Conservation (phyloP, 2,113 vertebrate species). For the Microcebus lehilahytsara region DNA sequence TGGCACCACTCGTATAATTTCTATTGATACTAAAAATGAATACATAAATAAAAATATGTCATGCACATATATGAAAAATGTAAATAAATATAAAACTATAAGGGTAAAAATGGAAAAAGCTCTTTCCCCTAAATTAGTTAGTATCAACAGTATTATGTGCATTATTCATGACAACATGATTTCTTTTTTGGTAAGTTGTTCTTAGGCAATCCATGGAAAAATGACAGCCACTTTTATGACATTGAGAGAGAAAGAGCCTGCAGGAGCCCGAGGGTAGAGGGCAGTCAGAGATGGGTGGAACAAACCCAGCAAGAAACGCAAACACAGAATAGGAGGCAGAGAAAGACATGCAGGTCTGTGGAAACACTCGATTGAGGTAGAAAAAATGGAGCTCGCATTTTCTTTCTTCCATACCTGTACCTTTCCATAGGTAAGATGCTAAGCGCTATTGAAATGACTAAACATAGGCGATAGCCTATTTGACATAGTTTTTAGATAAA, state of each 20-base stretch:
- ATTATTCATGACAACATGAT: neutral
- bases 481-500: constrained; percentile 25
- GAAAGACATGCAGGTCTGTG: neutral
- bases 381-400: neutral
- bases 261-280: fast-evolving
- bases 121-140: neutral
- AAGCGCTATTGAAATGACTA: neutral
- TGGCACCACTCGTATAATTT: neutral
- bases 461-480: neutral
- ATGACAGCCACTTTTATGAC: neutral
- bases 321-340: neutral
- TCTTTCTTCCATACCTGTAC: neutral
- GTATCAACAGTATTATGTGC: neutral
- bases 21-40: neutral
- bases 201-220: neutral
- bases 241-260: neutral
- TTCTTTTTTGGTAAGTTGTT: neutral
- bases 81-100: neutral
- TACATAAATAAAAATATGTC: neutral
- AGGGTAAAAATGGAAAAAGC: neutral
- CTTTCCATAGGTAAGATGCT: neutral
- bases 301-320: neutral
- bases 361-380: neutral
- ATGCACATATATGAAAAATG: neutral
- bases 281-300: fast-evolving